phyloP scores from a whole-genome alignment of 2,888 invertebrate genomes.

The Macrosiphum euphorbiae region DNA sequence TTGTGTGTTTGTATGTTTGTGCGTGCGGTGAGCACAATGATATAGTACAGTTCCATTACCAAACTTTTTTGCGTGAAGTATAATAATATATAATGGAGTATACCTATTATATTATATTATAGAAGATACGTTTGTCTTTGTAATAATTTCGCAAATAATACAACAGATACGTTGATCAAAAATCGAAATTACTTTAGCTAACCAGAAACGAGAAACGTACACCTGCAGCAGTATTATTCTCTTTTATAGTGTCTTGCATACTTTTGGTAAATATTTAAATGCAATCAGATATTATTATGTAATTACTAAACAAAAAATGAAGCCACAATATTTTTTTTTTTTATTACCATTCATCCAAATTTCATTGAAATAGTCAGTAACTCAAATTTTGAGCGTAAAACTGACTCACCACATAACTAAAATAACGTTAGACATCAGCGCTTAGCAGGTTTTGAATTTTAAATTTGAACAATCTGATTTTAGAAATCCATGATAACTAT shows the following conservation, averaged over 20 bases:
- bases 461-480: neutral
- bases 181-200: neutral
- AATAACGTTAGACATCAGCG: neutral
- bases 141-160: neutral
- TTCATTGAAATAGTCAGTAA: neutral
- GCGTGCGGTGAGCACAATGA: constrained; percentile 18
- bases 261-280: neutral
- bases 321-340: neutral
- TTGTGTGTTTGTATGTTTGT: constrained; percentile 16
- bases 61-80: neutral
- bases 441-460: neutral
- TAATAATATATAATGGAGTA: neutral
- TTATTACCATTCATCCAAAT: neutral
- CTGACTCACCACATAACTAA: neutral
- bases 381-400: no score
- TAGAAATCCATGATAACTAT: neutral
- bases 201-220: neutral
- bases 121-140: neutral
- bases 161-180: neutral
- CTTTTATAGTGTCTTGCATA: neutral
- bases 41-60: neutral
- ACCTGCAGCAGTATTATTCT: neutral
- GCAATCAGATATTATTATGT: neutral
- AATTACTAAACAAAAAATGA: neutral
- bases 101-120: neutral